Evolutionary conservation across 2,797 vertebrate species (phyloP).

Genomic region (Lacerta viridis): DNA sequence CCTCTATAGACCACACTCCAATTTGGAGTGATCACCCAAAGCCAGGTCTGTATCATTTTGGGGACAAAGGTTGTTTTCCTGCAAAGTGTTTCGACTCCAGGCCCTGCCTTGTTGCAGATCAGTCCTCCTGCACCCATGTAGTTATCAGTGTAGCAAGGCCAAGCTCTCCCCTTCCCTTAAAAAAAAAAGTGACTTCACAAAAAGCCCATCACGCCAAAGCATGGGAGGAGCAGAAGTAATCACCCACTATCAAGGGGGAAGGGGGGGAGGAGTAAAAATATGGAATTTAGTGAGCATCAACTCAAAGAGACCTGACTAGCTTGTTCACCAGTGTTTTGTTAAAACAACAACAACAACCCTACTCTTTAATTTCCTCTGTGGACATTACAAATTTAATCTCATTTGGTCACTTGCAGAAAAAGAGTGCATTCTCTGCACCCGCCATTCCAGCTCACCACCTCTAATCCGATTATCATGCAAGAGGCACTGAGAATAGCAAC

Average conservation of each 20-base stretch:
- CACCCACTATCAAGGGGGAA: not conserved
- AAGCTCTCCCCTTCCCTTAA: too few species aligned
- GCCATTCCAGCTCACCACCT: not conserved
- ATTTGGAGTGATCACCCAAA: too few species aligned
- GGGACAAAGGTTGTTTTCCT: too few species aligned
- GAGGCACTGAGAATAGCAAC: slow-evolving; percentile 29
- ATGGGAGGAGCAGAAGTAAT: not conserved
- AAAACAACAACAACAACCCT: not conserved
- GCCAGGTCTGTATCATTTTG: too few species aligned
- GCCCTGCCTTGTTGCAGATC: too few species aligned
- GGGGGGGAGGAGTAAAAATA: not conserved
- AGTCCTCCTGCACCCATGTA: too few species aligned
- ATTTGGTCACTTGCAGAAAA: not conserved
- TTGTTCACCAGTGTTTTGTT: not conserved
- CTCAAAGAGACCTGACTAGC: not conserved
- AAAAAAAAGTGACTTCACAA: too few species aligned
- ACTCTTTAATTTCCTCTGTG: not conserved
- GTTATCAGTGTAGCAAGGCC: too few species aligned
- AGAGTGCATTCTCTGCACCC: not conserved
- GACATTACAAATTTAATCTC: not conserved
- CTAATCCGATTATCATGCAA: slow-evolving; percentile 1
- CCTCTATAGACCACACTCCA: too few species aligned
- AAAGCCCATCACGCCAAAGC: not conserved
- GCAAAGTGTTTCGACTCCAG: too few species aligned
- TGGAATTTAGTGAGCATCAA: not conserved